These are phyloP conservation scores for Allophyes oxyacanthae DNA, from an alignment of 2,888 invertebrate species.

Conservation along the genomic window DNA sequence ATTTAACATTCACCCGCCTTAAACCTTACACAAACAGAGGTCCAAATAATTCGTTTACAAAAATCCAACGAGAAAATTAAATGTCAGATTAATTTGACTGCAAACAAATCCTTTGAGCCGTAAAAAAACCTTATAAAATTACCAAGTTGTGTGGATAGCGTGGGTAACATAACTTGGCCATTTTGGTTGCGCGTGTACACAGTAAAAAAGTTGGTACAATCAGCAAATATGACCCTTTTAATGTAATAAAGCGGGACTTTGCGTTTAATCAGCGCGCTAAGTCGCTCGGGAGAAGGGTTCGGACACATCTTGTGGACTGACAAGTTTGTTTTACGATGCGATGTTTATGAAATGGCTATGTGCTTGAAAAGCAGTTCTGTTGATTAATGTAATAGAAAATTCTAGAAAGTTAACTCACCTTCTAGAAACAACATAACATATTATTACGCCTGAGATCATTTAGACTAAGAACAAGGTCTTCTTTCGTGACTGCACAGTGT, in stretches of 20 bases:
- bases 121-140: conserved; percentile 17
- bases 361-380: neutral
- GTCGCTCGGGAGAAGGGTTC: neutral
- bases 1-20: conserved; percentile 17
- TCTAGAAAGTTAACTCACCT: too few species aligned
- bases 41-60: conserved; percentile 34
- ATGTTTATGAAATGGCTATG: neutral
- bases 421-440: too few species aligned
- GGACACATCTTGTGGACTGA: neutral
- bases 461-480: too few species aligned
- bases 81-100: conserved; percentile 40
- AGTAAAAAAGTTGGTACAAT: conserved; percentile 40
- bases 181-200: conserved; percentile 32
- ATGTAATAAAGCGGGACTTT: conserved; percentile 48
- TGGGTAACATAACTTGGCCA: conserved; percentile 9
- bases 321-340: neutral
- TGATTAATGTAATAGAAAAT: too few species aligned
- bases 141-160: conserved; percentile 13
- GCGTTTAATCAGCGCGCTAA: conserved; percentile 33
- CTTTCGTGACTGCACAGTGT: too few species aligned
- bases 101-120: conserved; percentile 24
- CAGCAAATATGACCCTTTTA: conserved; percentile 55
- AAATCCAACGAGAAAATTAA: conserved; percentile 13
- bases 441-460: too few species aligned
- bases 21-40: conserved; percentile 25